These are phyloP conservation scores for Sarcoramphus papa DNA, from an alignment of 2,797 vertebrate genomes.

Conservation along the genomic window DNA sequence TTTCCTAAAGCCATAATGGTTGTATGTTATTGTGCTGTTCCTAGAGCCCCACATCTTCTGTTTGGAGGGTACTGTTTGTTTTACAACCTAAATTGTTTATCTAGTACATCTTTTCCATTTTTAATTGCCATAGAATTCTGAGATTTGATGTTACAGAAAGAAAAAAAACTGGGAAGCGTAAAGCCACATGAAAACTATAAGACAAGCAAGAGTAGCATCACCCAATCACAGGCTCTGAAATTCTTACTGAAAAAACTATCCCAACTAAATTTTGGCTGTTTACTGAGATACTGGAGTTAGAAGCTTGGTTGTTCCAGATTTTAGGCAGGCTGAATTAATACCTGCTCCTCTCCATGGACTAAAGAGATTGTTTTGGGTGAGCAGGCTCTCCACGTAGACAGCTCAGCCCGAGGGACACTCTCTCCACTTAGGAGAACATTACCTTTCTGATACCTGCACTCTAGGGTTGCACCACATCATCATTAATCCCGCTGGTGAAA, in stretches of 20 bases:
- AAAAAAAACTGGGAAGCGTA: not conserved
- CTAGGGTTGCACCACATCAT: not conserved
- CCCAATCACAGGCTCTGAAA: not conserved
- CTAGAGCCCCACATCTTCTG: not conserved
- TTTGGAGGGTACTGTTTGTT: not conserved
- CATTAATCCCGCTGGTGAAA: not conserved
- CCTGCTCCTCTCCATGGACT: not conserved
- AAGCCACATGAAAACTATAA: not conserved
- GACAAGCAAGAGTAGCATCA: not conserved
- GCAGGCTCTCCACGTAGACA: not conserved
- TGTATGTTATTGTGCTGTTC: not conserved
- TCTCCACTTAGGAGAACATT: not conserved
- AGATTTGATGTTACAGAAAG: not conserved
- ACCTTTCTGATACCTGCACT: not conserved
- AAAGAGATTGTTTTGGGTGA: not conserved
- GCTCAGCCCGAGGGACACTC: not conserved
- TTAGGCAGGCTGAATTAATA: not conserved
- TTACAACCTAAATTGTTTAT: not conserved
- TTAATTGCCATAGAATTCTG: not conserved
- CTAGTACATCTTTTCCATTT: not conserved
- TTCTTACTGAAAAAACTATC: not conserved
- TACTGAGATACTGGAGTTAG: not conserved
- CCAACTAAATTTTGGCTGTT: not conserved
- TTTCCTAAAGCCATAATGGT: not conserved
- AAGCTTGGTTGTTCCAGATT: not conserved